Conservation (phyloP, 2,797 vertebrate species). For the Esox lucius region DNA sequence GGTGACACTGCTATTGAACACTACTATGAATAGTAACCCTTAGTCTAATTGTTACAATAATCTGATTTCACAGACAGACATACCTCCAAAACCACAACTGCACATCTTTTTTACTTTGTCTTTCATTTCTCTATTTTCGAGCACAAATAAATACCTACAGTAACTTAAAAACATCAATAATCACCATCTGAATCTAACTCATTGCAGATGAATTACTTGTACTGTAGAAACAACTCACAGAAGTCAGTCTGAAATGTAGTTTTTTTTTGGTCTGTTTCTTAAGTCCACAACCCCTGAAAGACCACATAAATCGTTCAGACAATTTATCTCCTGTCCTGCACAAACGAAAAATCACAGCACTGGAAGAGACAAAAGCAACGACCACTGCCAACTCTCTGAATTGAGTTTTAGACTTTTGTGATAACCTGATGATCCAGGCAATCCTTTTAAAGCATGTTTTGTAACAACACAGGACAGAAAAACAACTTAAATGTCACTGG, state of each 20-base stretch:
- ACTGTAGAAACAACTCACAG: neutral
- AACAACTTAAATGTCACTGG: slow-evolving; percentile 20
- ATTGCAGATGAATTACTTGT: slow-evolving; percentile 12
- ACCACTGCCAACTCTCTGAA: slow-evolving; percentile 26
- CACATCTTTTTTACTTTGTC: too few species aligned
- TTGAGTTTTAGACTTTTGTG: slow-evolving; percentile 28
- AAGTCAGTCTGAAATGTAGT: slow-evolving; percentile 11
- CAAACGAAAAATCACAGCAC: slow-evolving; percentile 26
- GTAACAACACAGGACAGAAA: slow-evolving; percentile 18
- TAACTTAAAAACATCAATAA: neutral
- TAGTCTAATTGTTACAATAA: too few species aligned
- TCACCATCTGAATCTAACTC: slow-evolving; percentile 17
- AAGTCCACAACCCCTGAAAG: slow-evolving; percentile 11
- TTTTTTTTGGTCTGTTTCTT: slow-evolving; percentile 24
- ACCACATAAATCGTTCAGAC: slow-evolving; percentile 27
- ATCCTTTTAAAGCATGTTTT: slow-evolving; percentile 24
- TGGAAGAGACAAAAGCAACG: slow-evolving; percentile 34
- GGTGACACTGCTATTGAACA: too few species aligned
- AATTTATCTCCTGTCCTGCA: slow-evolving; percentile 28
- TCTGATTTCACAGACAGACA: too few species aligned
- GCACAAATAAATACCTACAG: too few species aligned
- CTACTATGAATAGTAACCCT: too few species aligned
- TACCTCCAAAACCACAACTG: too few species aligned
- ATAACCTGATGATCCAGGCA: slow-evolving; percentile 29
- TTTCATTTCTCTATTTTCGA: too few species aligned